phyloP scores from a whole-genome alignment of 1,140 invertebrate species.

The Calliopsis andreniformis region DNA sequence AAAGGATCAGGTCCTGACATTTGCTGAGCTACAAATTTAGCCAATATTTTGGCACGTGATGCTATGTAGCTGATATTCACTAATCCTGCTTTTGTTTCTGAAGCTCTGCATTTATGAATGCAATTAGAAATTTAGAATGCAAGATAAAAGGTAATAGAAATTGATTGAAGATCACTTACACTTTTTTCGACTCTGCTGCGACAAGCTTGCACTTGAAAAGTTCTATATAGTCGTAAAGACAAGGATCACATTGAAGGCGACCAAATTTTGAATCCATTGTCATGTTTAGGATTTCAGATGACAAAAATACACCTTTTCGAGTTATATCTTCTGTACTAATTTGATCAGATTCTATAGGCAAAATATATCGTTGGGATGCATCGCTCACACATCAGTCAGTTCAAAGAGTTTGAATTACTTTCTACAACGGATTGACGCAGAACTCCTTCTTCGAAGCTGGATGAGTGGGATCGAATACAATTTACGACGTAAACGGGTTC shows the following conservation, averaged over 20 bases:
- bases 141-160: no score
- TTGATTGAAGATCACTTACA: constrained; percentile 32
- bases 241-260: constrained; percentile 64
- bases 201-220: constrained; percentile 65
- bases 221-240: constrained; percentile 64
- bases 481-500: constrained; percentile 75
- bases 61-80: constrained; percentile 69
- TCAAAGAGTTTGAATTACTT: neutral
- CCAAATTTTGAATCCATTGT: constrained; percentile 67
- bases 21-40: constrained; percentile 81
- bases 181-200: constrained; percentile 52
- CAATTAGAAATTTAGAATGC: neutral
- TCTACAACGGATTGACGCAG: neutral
- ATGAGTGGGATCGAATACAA: constrained; percentile 30
- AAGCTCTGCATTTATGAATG: constrained; percentile 14
- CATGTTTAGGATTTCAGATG: constrained; percentile 51
- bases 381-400: no score
- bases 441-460: no score
- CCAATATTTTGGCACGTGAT: constrained; percentile 74
- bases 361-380: neutral
- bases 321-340: constrained; percentile 28
- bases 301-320: constrained; percentile 45
- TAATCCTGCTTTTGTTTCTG: constrained; percentile 23
- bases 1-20: constrained; percentile 79
- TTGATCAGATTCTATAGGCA: neutral